Conservation (phyloP, 2,113 vertebrate species). For the Stictonetta naevosa region DNA sequence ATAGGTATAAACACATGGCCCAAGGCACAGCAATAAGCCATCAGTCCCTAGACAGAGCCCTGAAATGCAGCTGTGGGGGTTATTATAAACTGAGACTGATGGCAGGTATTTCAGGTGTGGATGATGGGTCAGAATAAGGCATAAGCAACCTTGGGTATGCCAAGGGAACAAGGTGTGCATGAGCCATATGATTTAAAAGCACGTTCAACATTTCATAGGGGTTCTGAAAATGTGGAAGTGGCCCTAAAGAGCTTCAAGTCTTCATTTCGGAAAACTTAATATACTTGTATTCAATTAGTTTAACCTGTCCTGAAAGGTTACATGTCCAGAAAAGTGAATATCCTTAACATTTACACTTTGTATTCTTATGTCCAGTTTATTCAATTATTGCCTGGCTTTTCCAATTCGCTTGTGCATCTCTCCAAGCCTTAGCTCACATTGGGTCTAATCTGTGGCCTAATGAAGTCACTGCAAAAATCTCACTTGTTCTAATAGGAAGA, state of each 20-base stretch:
- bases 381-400: neutral
- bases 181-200: neutral
- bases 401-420: neutral
- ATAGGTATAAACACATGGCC: neutral
- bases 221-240: neutral
- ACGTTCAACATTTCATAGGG: neutral
- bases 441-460: neutral
- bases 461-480: neutral
- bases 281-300: neutral
- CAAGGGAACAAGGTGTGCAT: neutral
- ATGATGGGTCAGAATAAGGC: neutral
- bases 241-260: neutral
- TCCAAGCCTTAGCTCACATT: neutral
- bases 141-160: neutral
- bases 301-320: neutral
- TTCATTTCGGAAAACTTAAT: neutral
- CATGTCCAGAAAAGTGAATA: neutral
- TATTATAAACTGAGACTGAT: neutral
- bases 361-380: neutral
- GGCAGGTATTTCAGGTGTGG: neutral
- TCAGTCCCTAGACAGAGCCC: neutral
- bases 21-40: neutral
- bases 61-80: neutral
- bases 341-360: neutral
- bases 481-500: neutral